Conservation (phyloP, 2,113 vertebrate genomes). For the Ginglymostoma cirratum region DNA sequence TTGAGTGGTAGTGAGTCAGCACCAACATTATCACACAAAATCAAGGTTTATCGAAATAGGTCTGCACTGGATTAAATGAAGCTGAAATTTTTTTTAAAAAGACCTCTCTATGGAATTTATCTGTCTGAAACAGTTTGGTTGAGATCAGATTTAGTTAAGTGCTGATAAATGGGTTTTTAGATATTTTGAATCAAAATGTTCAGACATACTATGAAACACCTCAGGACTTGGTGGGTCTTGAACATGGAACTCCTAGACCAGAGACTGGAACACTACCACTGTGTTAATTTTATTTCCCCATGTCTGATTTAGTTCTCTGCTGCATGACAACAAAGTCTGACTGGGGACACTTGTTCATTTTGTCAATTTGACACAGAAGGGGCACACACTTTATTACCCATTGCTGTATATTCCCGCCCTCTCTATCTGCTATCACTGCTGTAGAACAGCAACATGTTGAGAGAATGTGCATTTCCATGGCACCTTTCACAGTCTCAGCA, state of each 20-base stretch:
- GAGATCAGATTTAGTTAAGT: neutral
- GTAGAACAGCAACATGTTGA: neutral
- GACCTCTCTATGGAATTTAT: neutral
- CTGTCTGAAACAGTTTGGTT: neutral
- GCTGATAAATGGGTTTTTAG: neutral
- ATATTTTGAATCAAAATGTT: too few relatives aligned
- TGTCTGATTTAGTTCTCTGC: neutral
- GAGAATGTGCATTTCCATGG: neutral
- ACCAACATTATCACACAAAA: neutral
- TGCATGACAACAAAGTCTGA: neutral
- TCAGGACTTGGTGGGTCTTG: too few relatives aligned
- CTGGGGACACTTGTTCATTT: neutral
- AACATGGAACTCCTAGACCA: too few relatives aligned
- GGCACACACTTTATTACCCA: neutral
- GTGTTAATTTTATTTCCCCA: neutral
- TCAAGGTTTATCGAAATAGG: neutral
- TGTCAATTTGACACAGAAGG: neutral
- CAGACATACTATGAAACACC: too few relatives aligned
- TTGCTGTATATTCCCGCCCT: neutral
- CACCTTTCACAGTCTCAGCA: neutral
- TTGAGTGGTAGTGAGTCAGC: neutral
- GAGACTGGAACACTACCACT: too few relatives aligned
- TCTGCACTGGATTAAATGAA: neutral
- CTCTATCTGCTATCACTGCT: neutral
- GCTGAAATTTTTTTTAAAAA: too few relatives aligned